These are phyloP conservation scores for Ischnus inquisitorius DNA, from an alignment of 2,888 invertebrate genomes.

Conservation along the genomic window DNA sequence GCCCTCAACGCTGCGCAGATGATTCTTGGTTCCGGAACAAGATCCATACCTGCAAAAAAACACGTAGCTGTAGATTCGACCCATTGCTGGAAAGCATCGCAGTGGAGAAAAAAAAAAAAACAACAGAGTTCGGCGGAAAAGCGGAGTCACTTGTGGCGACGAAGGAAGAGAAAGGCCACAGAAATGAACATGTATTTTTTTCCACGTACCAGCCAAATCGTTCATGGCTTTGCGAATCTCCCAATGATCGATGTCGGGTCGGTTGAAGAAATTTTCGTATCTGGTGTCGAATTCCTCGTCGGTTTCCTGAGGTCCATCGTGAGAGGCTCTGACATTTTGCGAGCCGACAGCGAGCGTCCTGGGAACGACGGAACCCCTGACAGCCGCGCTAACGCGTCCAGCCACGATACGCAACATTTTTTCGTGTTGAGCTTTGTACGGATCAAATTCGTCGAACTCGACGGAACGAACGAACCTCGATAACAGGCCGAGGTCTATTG, in stretches of 20 bases:
- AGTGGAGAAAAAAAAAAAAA: slow-evolving; percentile 15
- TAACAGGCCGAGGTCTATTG: slow-evolving; percentile 52
- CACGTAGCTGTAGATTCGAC: background rate
- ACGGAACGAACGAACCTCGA: slow-evolving; percentile 30
- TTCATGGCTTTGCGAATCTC: slow-evolving; percentile 97
- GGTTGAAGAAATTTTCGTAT: slow-evolving; percentile 94
- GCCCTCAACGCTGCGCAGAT: slow-evolving; percentile 95
- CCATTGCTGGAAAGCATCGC: background rate
- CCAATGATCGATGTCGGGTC: slow-evolving; percentile 97
- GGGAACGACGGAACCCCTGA: slow-evolving; percentile 71
- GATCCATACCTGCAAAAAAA: slow-evolving; percentile 91
- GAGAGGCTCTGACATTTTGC: slow-evolving; percentile 82
- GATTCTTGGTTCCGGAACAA: slow-evolving; percentile 96
- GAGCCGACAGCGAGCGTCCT: slow-evolving; percentile 74
- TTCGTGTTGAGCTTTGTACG: background rate
- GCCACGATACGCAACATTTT: slow-evolving; percentile 79
- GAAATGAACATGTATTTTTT: background rate
- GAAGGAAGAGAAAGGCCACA: background rate
- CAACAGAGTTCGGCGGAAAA: background rate
- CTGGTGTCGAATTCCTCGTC: slow-evolving; percentile 95
- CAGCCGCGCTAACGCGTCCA: slow-evolving; percentile 72
- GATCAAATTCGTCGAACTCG: slow-evolving; percentile 32
- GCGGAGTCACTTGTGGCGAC: background rate
- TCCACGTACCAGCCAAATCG: slow-evolving; percentile 87
- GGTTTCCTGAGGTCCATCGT: slow-evolving; percentile 89